Percentiles rank a stretch among this genome's conserved stretches.
phyloP scores from a whole-genome alignment of 2,888 invertebrate species.

The Rhagonycha lutea region DNA sequence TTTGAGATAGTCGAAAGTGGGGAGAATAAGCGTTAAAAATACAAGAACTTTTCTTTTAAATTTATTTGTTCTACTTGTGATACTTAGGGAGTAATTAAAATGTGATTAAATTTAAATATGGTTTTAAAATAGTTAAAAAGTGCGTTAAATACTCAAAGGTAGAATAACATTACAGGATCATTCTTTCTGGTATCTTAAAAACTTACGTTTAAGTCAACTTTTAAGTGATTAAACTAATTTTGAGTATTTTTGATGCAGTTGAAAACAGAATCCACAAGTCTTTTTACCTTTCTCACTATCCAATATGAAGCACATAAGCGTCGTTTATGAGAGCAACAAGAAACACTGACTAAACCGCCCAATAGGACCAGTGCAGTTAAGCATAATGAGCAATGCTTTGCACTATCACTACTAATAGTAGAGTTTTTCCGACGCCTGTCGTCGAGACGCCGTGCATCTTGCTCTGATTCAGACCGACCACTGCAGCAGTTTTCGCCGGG shows the following conservation, averaged over 20 bases:
- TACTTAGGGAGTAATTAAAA: neutral
- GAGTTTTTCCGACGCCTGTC: conserved; percentile 35
- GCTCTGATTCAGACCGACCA: conserved; percentile 50
- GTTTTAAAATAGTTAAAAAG: neutral
- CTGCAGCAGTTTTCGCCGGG: conserved; percentile 55
- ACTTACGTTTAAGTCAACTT: neutral
- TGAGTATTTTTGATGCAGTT: neutral
- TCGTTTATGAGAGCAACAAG: conserved; percentile 26
- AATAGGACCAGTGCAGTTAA: conserved; percentile 36
- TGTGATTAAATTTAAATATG: neutral
- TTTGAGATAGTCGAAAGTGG: neutral
- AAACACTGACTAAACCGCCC: conserved; percentile 24
- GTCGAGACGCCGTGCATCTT: conserved; percentile 48
- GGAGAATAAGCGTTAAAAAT: neutral
- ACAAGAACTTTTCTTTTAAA: neutral
- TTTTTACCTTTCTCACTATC: conserved; percentile 32
- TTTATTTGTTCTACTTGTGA: neutral
- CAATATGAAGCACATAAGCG: conserved; percentile 29
- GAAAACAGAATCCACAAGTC: conserved; percentile 22
- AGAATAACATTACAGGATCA: neutral
- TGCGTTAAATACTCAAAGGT: neutral
- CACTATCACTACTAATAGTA: conserved; percentile 41
- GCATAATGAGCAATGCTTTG: conserved; percentile 39
- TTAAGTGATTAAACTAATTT: neutral
- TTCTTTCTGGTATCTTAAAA: neutral